Conservation (phyloP, 2,113 vertebrate species). For the Castor canadensis region DNA sequence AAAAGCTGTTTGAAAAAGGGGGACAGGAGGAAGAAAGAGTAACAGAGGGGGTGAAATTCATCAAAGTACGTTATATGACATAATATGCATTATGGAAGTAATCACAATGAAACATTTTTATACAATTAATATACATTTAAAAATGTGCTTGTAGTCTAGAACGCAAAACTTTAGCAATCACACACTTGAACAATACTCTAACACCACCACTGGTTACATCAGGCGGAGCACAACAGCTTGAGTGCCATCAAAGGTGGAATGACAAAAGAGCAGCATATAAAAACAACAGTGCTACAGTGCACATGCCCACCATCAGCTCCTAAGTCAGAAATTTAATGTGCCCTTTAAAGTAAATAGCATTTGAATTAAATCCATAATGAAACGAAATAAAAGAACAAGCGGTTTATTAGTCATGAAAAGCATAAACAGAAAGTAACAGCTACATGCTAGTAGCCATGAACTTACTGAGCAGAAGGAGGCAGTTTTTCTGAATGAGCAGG, state of each 20-base stretch:
- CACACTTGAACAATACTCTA: background rate
- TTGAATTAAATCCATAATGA: background rate
- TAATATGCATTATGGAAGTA: no score
- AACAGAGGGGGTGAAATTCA: no score
- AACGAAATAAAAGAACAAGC: slow-evolving; percentile 2
- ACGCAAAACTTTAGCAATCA: background rate
- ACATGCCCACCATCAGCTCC: background rate
- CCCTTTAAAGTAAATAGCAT: background rate
- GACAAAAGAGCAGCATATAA: background rate
- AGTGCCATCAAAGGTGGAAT: background rate
- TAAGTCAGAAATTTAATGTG: background rate
- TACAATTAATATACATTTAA: no score
- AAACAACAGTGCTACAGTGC: background rate
- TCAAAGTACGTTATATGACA: no score
- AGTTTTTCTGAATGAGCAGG: slow-evolving; percentile 93
- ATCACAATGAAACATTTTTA: no score
- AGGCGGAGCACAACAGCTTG: background rate
- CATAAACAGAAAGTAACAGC: background rate
- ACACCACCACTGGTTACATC: background rate
- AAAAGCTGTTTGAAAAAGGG: no score
- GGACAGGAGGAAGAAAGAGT: no score
- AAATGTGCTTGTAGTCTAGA: background rate
- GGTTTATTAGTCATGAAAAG: slow-evolving; percentile 1
- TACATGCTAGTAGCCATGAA: slow-evolving; percentile 69
- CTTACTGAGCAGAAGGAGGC: slow-evolving; percentile 96